Percentiles rank a stretch among this genome's conserved stretches.
phyloP scores from a whole-genome alignment of 1,140 invertebrate species.

The Leptopilina clavipes region DNA sequence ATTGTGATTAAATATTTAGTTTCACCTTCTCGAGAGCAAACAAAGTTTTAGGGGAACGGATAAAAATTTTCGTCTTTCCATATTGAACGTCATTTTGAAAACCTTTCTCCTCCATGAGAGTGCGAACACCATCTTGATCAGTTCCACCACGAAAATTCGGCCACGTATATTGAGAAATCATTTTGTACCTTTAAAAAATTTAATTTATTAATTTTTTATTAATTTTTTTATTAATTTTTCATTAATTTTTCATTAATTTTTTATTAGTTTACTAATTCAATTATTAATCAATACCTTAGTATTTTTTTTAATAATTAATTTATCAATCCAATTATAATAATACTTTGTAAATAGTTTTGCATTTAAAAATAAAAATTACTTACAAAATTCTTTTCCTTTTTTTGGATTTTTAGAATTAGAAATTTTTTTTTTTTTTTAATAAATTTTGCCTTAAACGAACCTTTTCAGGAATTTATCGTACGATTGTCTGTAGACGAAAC shows the following conservation, averaged over 20 bases:
- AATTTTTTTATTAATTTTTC: too few species aligned
- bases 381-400: too few species aligned
- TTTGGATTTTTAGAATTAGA: too few species aligned
- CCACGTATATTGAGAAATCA: slow-evolving; percentile 96
- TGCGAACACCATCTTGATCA: slow-evolving; percentile 88
- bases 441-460: slow-evolving; percentile 63
- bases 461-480: slow-evolving; percentile 91
- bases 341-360: too few species aligned
- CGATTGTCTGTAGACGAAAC: slow-evolving; percentile 92
- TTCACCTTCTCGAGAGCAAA: slow-evolving; percentile 91
- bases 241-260: too few species aligned
- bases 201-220: slow-evolving; percentile 11
- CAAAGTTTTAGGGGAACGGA: slow-evolving; percentile 91
- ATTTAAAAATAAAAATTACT: too few species aligned
- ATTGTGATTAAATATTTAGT: too few species aligned
- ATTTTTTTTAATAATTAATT: neutral
- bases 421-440: slow-evolving; percentile 32
- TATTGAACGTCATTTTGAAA: slow-evolving; percentile 92
- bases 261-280: neutral
- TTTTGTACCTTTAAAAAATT: slow-evolving; percentile 88
- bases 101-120: slow-evolving; percentile 87
- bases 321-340: too few species aligned
- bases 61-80: slow-evolving; percentile 96
- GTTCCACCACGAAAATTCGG: slow-evolving; percentile 89
- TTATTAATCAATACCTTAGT: neutral